These are phyloP conservation scores for Paracanthobrama guichenoti DNA, from an alignment of 2,113 vertebrate genomes.

Conservation along the genomic window DNA sequence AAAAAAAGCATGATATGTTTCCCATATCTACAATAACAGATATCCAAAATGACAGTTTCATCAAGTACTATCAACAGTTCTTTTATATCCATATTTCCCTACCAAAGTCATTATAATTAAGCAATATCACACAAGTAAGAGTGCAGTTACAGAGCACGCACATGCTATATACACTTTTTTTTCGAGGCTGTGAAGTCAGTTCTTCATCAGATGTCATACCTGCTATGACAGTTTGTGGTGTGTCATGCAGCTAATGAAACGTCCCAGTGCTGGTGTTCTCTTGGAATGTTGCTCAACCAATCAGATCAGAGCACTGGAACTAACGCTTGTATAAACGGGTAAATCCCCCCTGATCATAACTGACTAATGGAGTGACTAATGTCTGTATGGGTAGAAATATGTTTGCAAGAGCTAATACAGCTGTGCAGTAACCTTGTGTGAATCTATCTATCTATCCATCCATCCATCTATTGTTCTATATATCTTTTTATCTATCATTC, in stretches of 20 bases:
- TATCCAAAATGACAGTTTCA: background rate
- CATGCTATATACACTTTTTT: too few species aligned
- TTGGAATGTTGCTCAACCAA: background rate
- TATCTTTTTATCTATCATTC: too few species aligned
- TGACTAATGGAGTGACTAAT: constrained; percentile 37
- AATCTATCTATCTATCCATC: too few species aligned
- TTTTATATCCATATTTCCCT: background rate
- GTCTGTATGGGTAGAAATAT: background rate
- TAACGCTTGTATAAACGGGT: background rate
- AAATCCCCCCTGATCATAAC: background rate
- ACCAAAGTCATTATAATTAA: background rate
- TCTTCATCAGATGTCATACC: background rate
- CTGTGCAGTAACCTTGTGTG: background rate
- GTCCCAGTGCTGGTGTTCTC: background rate
- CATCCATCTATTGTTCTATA: too few species aligned
- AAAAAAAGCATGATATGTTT: background rate
- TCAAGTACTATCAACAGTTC: background rate
- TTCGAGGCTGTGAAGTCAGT: background rate
- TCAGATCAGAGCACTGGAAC: constrained; percentile 1
- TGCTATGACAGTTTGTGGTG: background rate
- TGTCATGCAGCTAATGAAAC: background rate
- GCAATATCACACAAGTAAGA: background rate
- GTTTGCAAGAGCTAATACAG: background rate
- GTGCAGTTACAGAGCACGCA: background rate
- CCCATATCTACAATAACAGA: background rate